These are phyloP conservation scores for Cotesia congregata DNA, from an alignment of 2,888 invertebrate species.

Conservation along the genomic window DNA sequence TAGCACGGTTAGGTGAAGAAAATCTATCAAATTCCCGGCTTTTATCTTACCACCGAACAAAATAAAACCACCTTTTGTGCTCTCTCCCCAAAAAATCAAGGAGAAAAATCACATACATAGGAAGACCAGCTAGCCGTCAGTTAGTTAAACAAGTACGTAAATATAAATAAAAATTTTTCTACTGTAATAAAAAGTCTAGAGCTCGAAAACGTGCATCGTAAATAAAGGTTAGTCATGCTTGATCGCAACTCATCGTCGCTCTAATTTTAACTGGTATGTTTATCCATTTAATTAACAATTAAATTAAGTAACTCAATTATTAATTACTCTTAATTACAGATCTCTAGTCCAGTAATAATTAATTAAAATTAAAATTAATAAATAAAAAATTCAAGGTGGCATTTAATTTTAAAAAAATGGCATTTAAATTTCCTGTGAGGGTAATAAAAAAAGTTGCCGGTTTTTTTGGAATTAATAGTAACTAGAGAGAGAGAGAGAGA, in stretches of 20 bases:
- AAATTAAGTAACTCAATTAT: neutral
- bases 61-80: neutral
- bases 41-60: conserved; percentile 3
- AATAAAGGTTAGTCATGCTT: neutral
- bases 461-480: neutral
- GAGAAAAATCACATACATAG: too few relatives aligned
- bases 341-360: neutral
- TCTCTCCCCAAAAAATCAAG: too few relatives aligned
- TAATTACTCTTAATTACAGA: too few relatives aligned
- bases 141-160: neutral
- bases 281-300: neutral
- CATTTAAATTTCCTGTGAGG: neutral
- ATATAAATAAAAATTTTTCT: neutral
- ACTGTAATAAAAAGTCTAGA: neutral
- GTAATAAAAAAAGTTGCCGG: neutral
- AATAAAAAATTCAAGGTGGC: neutral
- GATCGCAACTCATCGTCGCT: neutral
- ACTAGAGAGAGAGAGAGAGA: neutral
- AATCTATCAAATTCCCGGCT: conserved; percentile 16
- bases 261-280: neutral
- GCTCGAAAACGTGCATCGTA: neutral
- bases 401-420: neutral
- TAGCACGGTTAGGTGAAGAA: conserved; percentile 13
- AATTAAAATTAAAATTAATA: neutral
- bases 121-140: neutral